Evolutionary conservation across 2,888 invertebrate species (phyloP).

Genomic region (Tethea ocularis): DNA sequence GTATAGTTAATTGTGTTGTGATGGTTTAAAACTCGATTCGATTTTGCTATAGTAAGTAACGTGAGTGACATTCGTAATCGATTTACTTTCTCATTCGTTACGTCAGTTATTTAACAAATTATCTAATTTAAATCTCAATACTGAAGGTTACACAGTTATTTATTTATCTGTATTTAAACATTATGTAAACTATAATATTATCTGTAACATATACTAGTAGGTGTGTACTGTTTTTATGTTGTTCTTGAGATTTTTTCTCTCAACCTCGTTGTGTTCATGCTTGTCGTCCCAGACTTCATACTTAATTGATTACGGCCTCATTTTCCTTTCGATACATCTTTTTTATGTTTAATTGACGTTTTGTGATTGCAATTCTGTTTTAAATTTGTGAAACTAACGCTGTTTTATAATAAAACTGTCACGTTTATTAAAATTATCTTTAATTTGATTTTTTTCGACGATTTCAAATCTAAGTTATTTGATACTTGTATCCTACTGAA

Average conservation of each 20-base stretch:
- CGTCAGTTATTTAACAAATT: neutral
- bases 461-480: too few relatives aligned
- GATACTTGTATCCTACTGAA: neutral
- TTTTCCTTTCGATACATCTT: slow-evolving; percentile 28
- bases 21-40: slow-evolving; percentile 6
- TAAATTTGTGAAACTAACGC: neutral
- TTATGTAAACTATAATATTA: slow-evolving; percentile 5
- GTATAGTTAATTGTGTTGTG: slow-evolving; percentile 7
- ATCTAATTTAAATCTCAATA: neutral
- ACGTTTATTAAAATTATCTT: neutral
- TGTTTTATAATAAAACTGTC: neutral
- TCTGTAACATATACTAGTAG: neutral
- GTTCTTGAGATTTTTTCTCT: slow-evolving; percentile 13
- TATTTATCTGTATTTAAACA: slow-evolving; percentile 6
- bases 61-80: slow-evolving; percentile 22
- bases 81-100: slow-evolving; percentile 23
- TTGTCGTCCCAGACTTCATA: slow-evolving; percentile 34
- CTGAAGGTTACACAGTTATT: neutral
- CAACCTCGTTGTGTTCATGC: slow-evolving; percentile 43
- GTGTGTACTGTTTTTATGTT: neutral
- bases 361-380: neutral
- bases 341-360: slow-evolving; percentile 7
- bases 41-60: slow-evolving; percentile 4
- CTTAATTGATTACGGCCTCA: slow-evolving; percentile 49
- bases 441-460: too few relatives aligned